Percentiles rank a stretch among this genome's conserved stretches.
Conservation (phyloP, 2,113 vertebrate genomes). For the Desmodus rotundus region DNA sequence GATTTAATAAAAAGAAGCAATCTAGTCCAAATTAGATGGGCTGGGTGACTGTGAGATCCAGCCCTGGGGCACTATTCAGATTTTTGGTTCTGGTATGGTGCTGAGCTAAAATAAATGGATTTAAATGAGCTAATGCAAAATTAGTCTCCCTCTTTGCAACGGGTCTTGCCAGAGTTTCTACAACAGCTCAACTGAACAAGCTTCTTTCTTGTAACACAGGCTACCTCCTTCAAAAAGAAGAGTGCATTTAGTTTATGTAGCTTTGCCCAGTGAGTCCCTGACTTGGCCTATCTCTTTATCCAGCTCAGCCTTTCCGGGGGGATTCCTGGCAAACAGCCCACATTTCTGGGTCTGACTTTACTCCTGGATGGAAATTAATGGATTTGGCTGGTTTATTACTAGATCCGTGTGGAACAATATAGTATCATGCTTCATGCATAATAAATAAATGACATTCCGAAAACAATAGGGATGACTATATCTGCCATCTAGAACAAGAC, state of each 20-base stretch:
- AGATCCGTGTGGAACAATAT: conserved; percentile 9
- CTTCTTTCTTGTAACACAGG: background rate
- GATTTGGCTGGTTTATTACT: conserved; percentile 51
- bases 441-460: conserved; percentile 59
- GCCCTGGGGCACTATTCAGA: conserved; percentile 46
- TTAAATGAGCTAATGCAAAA: conserved; percentile 69
- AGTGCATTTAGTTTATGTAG: background rate
- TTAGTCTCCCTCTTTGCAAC: conserved; percentile 21
- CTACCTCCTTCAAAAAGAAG: background rate
- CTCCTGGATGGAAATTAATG: background rate
- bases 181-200: conserved; percentile 25
- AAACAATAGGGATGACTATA: conserved; percentile 49
- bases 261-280: background rate
- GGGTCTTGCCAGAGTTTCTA: background rate
- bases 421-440: conserved; percentile 40
- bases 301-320: background rate
- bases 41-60: conserved; percentile 42
- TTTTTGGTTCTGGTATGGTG: background rate
- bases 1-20: conserved; percentile 65
- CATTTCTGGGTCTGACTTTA: background rate
- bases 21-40: conserved; percentile 65
- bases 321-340: background rate
- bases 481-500: conserved; percentile 30
- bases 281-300: background rate
- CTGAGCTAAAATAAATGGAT: conserved; percentile 63